Evolutionary conservation across 1,140 invertebrate genomes (phyloP), one percentile per base, ranked within the genome.

Genomic region (Mamestra configurata): DNA sequence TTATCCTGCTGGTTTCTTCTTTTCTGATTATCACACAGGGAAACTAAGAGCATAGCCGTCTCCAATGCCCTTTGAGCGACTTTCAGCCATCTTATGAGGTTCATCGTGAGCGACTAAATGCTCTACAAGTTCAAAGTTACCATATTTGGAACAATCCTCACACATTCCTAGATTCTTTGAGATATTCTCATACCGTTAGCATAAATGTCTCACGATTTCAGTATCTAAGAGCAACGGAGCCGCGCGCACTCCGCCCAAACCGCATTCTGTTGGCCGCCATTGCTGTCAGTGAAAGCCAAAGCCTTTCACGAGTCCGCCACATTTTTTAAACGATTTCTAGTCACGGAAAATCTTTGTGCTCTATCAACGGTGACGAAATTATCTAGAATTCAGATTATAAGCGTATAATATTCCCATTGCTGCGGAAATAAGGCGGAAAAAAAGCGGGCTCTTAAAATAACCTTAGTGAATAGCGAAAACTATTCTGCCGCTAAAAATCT

Each of bases 221-320:
- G 40, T 10, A 13, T 2, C 20, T 2, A 13, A 37, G 77, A 71
- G 53, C 66, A 71, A 24, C 35, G 77, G 53, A 61, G 1, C 57
- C 20, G 66, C 27, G 72, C 55, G 5, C 35, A 15, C 53, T 7
- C 40, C 77, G 35, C 77, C 66, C 37, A 73, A 80, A 80, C 71
- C 71, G 59, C 71, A 80, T 70, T 70, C 68, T 70, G 20, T 31
- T 24, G 72, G 27, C 22, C 68, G 43, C 49, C 18, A 71, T 61
- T 35, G 61, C 18, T 57, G 31, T 18, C 49, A 73, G 79, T 37
- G 79, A 80, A 80, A 80, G 72, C 46, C 4, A 13, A 37, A 59
- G 10, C 80, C 80, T 78, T 82, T 82, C 80, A 68, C 72, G 13
- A 68, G 20, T 57, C 59, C 31, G 49, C 71, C 37, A 3, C 27